Percentiles rank a stretch among this genome's conserved stretches.
phyloP scores from a whole-genome alignment of 2,113 vertebrate genomes.

The Tiliqua scincoides region DNA sequence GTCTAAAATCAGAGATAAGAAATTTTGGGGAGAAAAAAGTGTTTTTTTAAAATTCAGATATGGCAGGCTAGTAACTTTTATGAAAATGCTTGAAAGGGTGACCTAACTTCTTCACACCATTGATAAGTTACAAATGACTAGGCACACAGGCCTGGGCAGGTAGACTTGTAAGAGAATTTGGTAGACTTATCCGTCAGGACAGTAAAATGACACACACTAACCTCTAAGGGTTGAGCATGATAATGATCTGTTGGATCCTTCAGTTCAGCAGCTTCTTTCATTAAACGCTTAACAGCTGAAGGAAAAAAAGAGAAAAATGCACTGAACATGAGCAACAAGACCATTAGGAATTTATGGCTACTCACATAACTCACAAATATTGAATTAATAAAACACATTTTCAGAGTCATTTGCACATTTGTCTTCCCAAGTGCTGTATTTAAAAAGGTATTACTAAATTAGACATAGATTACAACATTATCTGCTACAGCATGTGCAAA shows the following conservation, averaged over 20 bases:
- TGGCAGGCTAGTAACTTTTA: not conserved
- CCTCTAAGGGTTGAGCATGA: slow-evolving; percentile 97
- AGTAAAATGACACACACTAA: slow-evolving; percentile 67
- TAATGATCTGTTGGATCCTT: slow-evolving; percentile 98
- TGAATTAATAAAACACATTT: not conserved
- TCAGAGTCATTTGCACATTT: not conserved
- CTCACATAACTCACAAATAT: not conserved
- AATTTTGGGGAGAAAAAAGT: not conserved
- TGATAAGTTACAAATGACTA: not conserved
- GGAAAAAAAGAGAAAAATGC: slow-evolving; percentile 62
- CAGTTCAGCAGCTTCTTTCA: slow-evolving; percentile 97
- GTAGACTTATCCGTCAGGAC: not conserved
- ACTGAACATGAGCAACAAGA: slow-evolving; percentile 36
- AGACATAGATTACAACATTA: not conserved
- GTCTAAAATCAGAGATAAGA: not conserved
- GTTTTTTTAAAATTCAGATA: not conserved
- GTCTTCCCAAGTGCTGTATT: not conserved
- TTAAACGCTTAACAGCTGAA: slow-evolving; percentile 96
- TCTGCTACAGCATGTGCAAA: not conserved
- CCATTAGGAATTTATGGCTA: not conserved
- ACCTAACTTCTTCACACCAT: not conserved
- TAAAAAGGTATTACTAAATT: not conserved
- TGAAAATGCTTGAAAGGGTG: not conserved
- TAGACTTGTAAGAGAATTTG: not conserved
- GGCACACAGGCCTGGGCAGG: not conserved